Base-by-base conservation (phyloP, 2,113 vertebrate species). In the Muscicapa adusta region DNA sequence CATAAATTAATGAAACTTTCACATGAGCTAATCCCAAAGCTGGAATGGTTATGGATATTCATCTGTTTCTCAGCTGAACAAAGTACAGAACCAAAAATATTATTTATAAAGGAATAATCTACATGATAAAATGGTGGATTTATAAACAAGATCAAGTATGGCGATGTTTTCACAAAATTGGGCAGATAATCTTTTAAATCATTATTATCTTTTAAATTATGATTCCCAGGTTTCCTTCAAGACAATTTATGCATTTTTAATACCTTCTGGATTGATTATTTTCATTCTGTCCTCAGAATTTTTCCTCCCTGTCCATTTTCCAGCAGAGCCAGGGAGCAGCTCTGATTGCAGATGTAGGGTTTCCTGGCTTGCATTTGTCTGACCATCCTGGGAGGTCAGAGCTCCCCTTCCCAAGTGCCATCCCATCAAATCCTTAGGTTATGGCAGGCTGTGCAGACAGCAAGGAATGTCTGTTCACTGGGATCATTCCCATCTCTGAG, bases 361-460 rank as follows among this genome's bases (percentile, higher is more conserved):
- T 76, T 79, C 81, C 75, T 18, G 33, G 66, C 50, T 77, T 24
- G 45, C 9, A 1, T 53, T 68, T 66, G 8, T 20, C 33, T 18
- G 63, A 19, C 40, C n/a, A n/a, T 38, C 50, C 11, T 18, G 0
- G 28, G 34, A 45, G 33, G 14, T 36, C 84, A 78, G 47, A n/a
- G 29, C 51, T 40, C 31, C 20, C 2, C 43, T 57, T 57, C 67
- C 58, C 0, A 16, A 50, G 71, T 34, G 66, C 71, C 34, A 13
- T 62, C 76, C 60, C 61, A 4, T 34, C 47, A 28, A 5, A 40
- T 62, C 24, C n/a, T 22, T 6, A 50, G 47, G 51, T 38, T 31
- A 0, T 5, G 34, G 60, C 2, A 20, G 45, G 34, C 53, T 26
- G 15, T 2, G 19, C 24, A 18, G 25, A 1, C 25, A 45, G 6